These are phyloP conservation scores for Spilosoma lubricipeda DNA, from an alignment of 2,888 invertebrate genomes.

Conservation along the genomic window DNA sequence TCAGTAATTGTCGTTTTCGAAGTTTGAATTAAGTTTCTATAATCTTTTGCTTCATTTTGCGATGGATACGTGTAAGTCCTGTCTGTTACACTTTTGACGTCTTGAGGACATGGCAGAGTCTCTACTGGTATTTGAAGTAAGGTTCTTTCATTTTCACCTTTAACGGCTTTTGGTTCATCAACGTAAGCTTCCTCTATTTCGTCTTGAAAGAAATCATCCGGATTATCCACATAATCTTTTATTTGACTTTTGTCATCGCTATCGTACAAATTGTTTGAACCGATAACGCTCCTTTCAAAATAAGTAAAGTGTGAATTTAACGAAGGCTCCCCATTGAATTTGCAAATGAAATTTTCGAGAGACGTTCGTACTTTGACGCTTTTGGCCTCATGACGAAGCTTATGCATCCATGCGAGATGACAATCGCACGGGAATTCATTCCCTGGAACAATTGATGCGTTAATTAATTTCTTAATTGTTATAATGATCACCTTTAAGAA, in stretches of 20 bases:
- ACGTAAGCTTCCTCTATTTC: constrained; percentile 75
- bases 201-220: constrained; percentile 75
- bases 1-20: constrained; percentile 54
- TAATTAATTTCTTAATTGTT: constrained; percentile 65
- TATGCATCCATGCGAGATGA: constrained; percentile 93
- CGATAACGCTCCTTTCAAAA: constrained; percentile 75
- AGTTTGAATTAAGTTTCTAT: constrained; percentile 78
- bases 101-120: constrained; percentile 87
- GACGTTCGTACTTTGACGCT: constrained; percentile 89
- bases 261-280: constrained; percentile 73
- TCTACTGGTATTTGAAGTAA: constrained; percentile 86
- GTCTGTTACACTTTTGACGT: constrained; percentile 87
- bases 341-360: constrained; percentile 91
- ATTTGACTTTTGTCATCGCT: constrained; percentile 72
- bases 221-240: constrained; percentile 73
- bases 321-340: constrained; percentile 83
- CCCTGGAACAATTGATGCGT: constrained; percentile 87
- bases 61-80: constrained; percentile 85
- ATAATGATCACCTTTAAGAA: constrained; percentile 54
- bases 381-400: constrained; percentile 91
- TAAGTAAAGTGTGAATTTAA: constrained; percentile 77
- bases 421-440: constrained; percentile 95
- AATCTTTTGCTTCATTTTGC: constrained; percentile 85
- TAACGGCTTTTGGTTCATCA: constrained; percentile 74
- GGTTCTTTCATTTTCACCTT: constrained; percentile 76